Evolutionary conservation across 2,113 vertebrate species (phyloP).

Genomic region (Phyllopteryx taeniolatus): DNA sequence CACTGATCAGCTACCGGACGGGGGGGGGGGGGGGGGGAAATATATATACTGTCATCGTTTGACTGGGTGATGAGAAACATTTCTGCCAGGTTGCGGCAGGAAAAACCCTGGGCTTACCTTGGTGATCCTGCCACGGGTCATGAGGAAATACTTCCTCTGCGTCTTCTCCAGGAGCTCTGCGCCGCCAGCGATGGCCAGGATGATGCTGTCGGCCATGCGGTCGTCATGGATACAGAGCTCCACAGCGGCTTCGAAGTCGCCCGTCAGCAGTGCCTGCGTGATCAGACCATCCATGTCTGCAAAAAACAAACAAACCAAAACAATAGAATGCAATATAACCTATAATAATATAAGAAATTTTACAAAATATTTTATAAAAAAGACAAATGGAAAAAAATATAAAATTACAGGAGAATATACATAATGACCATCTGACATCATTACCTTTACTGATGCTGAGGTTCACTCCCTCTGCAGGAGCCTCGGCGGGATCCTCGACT

Average conservation of each 20-base stretch:
- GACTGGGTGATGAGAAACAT: too few species aligned
- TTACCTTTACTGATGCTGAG: slow-evolving; percentile 85
- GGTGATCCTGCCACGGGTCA: slow-evolving; percentile 87
- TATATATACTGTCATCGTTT: too few species aligned
- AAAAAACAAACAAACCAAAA: not conserved
- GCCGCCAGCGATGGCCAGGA: slow-evolving; percentile 91
- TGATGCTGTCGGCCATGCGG: slow-evolving; percentile 94
- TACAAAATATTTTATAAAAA: not conserved
- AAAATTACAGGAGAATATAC: not conserved
- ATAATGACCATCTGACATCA: not conserved
- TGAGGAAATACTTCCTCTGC: slow-evolving; percentile 89
- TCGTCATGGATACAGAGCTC: slow-evolving; percentile 93
- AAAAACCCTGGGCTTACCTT: slow-evolving; percentile 72
- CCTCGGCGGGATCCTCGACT: slow-evolving; percentile 5
- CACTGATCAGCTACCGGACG: slow-evolving; percentile 84
- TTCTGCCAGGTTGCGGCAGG: too few species aligned
- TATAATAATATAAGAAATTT: not conserved
- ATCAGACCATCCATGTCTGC: slow-evolving; percentile 93
- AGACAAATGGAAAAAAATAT: not conserved
- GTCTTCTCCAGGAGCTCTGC: slow-evolving; percentile 86
- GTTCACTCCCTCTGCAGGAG: slow-evolving; percentile 69
- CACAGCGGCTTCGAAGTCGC: slow-evolving; percentile 89
- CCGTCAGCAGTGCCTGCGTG: slow-evolving; percentile 89
- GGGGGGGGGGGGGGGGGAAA: not conserved
- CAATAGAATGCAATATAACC: not conserved